phyloP scores from a whole-genome alignment of 2,797 vertebrate species.

The Myotis myotis region DNA sequence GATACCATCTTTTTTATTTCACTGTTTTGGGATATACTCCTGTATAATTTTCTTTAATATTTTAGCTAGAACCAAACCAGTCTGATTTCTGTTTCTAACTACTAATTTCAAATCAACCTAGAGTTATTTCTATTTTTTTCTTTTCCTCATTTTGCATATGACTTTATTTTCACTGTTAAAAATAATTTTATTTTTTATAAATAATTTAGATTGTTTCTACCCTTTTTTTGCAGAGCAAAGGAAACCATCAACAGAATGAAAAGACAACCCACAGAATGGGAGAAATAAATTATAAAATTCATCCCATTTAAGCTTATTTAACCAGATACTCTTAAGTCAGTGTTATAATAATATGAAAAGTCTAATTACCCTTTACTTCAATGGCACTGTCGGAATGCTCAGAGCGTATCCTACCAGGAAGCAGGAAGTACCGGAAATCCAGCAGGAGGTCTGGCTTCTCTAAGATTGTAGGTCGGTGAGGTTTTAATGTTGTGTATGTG shows the following conservation, averaged over 20 bases:
- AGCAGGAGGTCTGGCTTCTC: not conserved
- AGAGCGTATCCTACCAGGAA: conserved; percentile 6
- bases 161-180: not conserved
- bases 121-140: not conserved
- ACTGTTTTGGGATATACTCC: not conserved
- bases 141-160: not conserved
- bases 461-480: not conserved
- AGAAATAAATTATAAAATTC: not conserved
- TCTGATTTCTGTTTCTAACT: not conserved
- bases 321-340: not conserved
- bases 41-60: not conserved
- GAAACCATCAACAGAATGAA: no score
- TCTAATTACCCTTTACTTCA: not conserved
- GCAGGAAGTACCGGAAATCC: conserved; percentile 40
- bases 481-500: not conserved
- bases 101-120: not conserved
- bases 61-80: not conserved
- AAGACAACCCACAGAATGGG: no score
- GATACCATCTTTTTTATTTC: not conserved
- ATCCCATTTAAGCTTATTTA: not conserved
- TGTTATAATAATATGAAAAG: conserved; percentile 34
- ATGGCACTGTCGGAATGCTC: conserved; percentile 14
- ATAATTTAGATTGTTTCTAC: not conserved
- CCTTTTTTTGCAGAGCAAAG: not conserved
- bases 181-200: not conserved